These are phyloP conservation scores for Gastracanthus pulcherrimus DNA, from an alignment of 2,888 invertebrate species.

Conservation along the genomic window DNA sequence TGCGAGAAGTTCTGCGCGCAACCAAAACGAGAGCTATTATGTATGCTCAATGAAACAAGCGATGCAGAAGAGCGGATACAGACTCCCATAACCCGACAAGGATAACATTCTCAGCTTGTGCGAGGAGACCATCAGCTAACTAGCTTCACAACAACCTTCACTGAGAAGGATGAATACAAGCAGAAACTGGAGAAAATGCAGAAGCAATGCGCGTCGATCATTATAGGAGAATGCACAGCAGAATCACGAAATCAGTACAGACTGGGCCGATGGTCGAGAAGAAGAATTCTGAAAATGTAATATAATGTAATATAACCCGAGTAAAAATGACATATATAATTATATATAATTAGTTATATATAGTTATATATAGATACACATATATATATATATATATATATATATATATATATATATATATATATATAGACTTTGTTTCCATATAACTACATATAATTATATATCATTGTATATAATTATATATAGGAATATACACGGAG, in stretches of 20 bases:
- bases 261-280: constrained; percentile 85
- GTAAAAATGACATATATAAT: too few species aligned
- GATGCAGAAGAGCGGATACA: constrained; percentile 82
- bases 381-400: too few species aligned
- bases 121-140: constrained; percentile 81
- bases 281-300: constrained; percentile 78
- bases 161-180: constrained; percentile 84
- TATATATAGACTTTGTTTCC: too few species aligned
- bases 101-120: constrained; percentile 79
- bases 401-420: too few species aligned
- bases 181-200: constrained; percentile 81
- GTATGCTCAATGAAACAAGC: constrained; percentile 85
- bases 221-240: constrained; percentile 80
- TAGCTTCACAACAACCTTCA: constrained; percentile 85
- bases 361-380: too few species aligned
- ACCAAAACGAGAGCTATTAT: constrained; percentile 86
- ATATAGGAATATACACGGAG: too few species aligned
- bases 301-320: not conserved
- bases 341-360: too few species aligned
- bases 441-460: too few species aligned
- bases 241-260: constrained; percentile 69
- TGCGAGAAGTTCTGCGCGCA: constrained; percentile 83
- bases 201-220: constrained; percentile 79
- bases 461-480: too few species aligned
- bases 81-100: constrained; percentile 83